These are phyloP conservation scores for Athalia circularis DNA, from an alignment of 2,888 invertebrate species.

Conservation along the genomic window DNA sequence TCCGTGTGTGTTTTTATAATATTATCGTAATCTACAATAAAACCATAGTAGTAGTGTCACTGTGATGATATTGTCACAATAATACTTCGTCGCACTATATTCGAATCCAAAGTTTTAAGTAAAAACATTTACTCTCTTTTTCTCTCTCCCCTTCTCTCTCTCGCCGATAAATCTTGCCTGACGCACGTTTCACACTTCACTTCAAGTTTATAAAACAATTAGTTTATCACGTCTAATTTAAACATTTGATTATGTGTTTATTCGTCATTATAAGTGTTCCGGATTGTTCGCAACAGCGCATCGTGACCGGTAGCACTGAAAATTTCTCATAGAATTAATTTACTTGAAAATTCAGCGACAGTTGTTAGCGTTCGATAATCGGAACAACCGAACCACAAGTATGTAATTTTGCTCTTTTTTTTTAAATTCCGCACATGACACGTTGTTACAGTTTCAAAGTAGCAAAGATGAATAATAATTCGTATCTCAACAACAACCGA, in stretches of 20 bases:
- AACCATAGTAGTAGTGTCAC: constrained; percentile 65
- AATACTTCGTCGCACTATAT: not conserved
- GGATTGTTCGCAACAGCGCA: constrained; percentile 17
- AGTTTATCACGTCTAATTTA: constrained; percentile 22
- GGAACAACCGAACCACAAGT: no score
- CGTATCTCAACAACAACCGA: no score
- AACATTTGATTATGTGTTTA: not conserved
- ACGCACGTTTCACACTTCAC: constrained; percentile 26
- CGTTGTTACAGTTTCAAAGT: no score
- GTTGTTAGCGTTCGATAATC: no score
- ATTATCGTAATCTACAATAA: constrained; percentile 69
- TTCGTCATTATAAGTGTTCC: not conserved
- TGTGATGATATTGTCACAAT: not conserved
- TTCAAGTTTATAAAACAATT: no score
- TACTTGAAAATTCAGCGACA: not conserved
- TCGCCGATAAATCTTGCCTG: no score
- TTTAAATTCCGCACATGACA: no score
- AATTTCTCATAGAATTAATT: not conserved
- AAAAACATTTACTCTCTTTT: not conserved
- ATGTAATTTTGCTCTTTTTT: no score
- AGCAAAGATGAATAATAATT: no score
- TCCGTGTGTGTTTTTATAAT: no score
- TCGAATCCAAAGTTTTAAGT: constrained; percentile 6
- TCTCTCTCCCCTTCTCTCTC: not conserved
- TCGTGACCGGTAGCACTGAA: not conserved